Evolutionary conservation across 2,888 invertebrate genomes (phyloP).

Genomic region (Ormyrus labotus): DNA sequence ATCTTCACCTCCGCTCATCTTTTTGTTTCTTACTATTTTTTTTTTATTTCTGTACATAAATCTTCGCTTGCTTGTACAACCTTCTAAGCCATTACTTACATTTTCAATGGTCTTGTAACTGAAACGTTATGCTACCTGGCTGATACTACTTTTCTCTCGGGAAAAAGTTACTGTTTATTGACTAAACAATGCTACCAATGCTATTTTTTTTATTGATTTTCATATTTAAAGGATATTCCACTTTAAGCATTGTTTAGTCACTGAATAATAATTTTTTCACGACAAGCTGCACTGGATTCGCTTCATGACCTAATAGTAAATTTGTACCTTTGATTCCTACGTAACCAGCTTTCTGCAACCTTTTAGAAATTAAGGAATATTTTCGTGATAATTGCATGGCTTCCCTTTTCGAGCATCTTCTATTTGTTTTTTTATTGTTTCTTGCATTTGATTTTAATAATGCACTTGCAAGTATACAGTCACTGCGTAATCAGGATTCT

Average conservation of each 20-base stretch:
- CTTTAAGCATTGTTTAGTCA: neutral
- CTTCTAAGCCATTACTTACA: conserved; percentile 5
- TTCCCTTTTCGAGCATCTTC: no score
- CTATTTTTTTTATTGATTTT: no score
- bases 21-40: conserved; percentile 43
- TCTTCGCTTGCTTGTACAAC: conserved; percentile 31
- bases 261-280: conserved; percentile 7
- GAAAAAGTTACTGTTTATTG: neutral
- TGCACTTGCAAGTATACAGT: conserved; percentile 22
- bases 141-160: neutral
- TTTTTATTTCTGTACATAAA: conserved; percentile 48
- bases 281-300: conserved; percentile 1
- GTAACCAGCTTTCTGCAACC: no score
- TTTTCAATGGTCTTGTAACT: conserved; percentile 26
- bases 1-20: conserved; percentile 62
- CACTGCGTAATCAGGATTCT: conserved; percentile 4
- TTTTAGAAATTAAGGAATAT: no score
- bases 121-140: conserved; percentile 1
- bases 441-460: conserved; percentile 1
- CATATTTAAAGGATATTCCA: no score
- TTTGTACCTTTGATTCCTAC: no score
- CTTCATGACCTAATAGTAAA: neutral
- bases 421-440: conserved; percentile 13
- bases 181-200: no score
- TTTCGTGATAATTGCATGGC: no score